Evolutionary conservation across 2,888 invertebrate genomes (phyloP), one percentile per base, ranked within the genome.

Genomic region (Drosophila kuntzei): DNA sequence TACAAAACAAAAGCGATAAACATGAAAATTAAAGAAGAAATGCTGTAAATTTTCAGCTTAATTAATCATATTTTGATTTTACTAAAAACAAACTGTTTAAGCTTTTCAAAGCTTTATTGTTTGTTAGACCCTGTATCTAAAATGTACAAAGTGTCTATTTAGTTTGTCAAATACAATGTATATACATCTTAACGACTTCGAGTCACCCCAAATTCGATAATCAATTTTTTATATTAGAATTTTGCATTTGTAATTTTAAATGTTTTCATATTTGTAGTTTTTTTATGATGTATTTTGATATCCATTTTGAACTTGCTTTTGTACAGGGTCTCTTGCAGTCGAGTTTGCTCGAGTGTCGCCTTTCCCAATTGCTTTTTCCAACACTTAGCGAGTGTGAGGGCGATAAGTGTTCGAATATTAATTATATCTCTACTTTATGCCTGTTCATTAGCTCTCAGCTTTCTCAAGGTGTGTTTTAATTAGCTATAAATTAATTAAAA

Each of bases 1-100:
- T 12, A 22, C 14, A 29, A 22, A 29, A 36, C 14, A 57, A 57
- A 53, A 47, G 20, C 39, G 36, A 14, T 50, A 34, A 34, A 34
- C 39, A 34, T 34, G 14, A 2, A 9, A 9, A 34, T 27, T 18
- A 39, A 64, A 39, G 11, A n/a, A 47, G 34, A 55, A 55, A 34
- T 36, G 50, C 34, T 14, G 34, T 36, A 50, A 14, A 36, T 50
- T 36, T 22, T 22, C 22, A 11, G 34, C 22, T 50, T 6, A 22
- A 50, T 50, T 50, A 36, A 50, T 50, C 34, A 50, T 50, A 14
- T 34, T 50, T 18, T 18, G 22, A 14, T 1, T 20, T 2, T 20
- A n/a, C 32, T 22, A 9, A 20, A n/a, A 20, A n/a, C 32, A 49
- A 22, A 49, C 49, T 49, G 34, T 20, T 34, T 20, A 49, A 49